These are phyloP conservation scores for Paraescarpia echinospica DNA, from an alignment of 1,140 invertebrate genomes.

Conservation along the genomic window DNA sequence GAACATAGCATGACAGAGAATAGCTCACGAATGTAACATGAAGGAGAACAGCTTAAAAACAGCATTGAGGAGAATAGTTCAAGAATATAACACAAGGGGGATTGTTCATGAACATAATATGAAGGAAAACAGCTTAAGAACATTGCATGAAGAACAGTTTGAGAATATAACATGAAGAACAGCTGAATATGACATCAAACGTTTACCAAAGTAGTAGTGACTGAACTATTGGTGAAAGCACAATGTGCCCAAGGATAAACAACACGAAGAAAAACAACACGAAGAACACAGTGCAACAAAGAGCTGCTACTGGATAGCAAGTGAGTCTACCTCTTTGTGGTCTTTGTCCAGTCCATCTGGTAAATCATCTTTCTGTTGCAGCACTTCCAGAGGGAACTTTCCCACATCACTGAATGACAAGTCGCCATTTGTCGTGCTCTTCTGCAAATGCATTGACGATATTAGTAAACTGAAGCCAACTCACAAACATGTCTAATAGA, in stretches of 20 bases:
- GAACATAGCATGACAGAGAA: not conserved
- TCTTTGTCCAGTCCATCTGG: constrained; percentile 79
- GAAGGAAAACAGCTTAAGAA: not conserved
- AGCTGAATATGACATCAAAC: not conserved
- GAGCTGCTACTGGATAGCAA: not conserved
- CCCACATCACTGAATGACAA: constrained; percentile 43
- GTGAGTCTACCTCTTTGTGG: constrained; percentile 72
- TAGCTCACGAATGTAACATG: not conserved
- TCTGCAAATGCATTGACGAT: constrained; percentile 28
- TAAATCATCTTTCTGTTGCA: constrained; percentile 74
- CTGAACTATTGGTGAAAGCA: not conserved
- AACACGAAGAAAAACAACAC: not conserved
- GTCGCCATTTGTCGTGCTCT: constrained; percentile 36
- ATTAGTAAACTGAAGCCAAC: not conserved
- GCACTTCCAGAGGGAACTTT: constrained; percentile 71
- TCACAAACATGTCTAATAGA: not conserved
- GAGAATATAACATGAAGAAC: not conserved
- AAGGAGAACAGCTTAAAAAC: not conserved
- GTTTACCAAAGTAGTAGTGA: not conserved
- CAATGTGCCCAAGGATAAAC: too few relatives aligned
- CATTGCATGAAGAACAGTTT: not conserved
- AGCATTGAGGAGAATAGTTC: not conserved
- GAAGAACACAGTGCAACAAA: not conserved
- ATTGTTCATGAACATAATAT: not conserved
- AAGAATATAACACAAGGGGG: not conserved